Evolutionary conservation across 2,888 invertebrate species (phyloP), one percentile per base, ranked within the genome.

Genomic region (Drosophila diplacantha): DNA sequence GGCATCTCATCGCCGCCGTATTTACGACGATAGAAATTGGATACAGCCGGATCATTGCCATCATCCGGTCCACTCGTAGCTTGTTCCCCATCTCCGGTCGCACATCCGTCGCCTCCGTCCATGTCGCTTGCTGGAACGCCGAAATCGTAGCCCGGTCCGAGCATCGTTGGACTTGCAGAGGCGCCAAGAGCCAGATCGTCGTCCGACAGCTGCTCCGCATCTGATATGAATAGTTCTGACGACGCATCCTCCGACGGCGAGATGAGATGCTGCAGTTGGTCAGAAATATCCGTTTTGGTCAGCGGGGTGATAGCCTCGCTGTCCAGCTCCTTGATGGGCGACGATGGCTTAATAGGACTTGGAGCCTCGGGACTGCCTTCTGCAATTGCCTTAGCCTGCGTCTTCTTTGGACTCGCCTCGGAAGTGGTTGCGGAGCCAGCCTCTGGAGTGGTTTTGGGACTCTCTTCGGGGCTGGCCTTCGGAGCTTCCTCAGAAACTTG

Each of bases 161-260:
- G 49, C 16, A 68, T 44, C 0, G 87, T 88, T 16, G 88, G 89
- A 75, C 89, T 89, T 3, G 89, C 89, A 3, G 89, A 89, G 31
- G 89, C 89, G 9, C 89, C 89, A 7, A 89, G 65, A 5, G 86
- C 88, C 34, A 89, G 75, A 64, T 89, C 89, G 65, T 88, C 88
- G 44, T 89, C 88, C 2, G 86, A 87, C 18, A 86, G 69, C 3
- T 63, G 81, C 51, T 87, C 86, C 5, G 80, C 76, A 62, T 87
- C 88, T 8, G 86, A 87, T 50, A 85, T 84, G 38, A 85, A 76
- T 11, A 87, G 72, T 55, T 86, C 83, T 3, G 81, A 61, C 6
- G 69, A 74, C 3, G 72, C 56, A 61, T 74, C 68, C 20, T 82
- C 66, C 24, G 69, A 57, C 0, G 73, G 69, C 6, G 81, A 81